Percentiles rank a stretch among this genome's conserved stretches.
Conservation (phyloP, 2,113 vertebrate genomes). For the Trichomycterus rosablanca region DNA sequence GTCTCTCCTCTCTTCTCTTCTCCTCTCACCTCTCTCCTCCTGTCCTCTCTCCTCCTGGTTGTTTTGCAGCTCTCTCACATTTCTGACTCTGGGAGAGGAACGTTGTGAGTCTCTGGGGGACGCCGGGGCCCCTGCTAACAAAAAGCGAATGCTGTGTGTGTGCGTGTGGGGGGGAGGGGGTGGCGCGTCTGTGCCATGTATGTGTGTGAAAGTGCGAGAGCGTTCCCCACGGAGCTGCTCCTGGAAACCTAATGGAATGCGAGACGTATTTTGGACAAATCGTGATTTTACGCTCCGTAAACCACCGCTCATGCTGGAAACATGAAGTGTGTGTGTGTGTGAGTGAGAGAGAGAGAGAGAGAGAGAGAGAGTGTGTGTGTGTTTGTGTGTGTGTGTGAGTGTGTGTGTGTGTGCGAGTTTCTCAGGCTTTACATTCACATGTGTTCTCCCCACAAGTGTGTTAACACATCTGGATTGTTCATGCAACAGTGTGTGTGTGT, state of each 20-base stretch:
- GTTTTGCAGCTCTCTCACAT: too few relatives aligned
- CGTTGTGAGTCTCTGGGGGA: neutral
- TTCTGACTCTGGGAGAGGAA: too few relatives aligned
- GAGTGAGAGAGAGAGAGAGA: too few relatives aligned
- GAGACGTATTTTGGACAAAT: neutral
- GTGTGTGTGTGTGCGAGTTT: too few relatives aligned
- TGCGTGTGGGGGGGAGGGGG: too few relatives aligned
- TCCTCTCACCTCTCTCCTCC: neutral
- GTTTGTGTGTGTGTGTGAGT: too few relatives aligned
- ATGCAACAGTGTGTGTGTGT: neutral
- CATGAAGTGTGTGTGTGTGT: constrained; percentile 7
- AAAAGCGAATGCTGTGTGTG: too few relatives aligned
- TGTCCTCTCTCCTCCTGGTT: too few relatives aligned
- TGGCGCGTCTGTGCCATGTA: neutral
- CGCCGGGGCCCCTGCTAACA: neutral
- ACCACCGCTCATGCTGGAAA: neutral
- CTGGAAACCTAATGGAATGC: constrained; percentile 6
- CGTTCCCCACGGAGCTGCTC: neutral
- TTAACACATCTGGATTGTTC: neutral
- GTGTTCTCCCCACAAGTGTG: neutral
- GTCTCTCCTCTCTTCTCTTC: neutral
- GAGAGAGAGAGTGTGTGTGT: too few relatives aligned
- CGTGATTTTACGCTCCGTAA: neutral
- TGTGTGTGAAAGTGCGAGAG: constrained; percentile 8
- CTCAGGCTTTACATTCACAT: neutral